Percentiles rank a stretch among this genome's conserved stretches.
phyloP scores from a whole-genome alignment of 2,113 vertebrate genomes.

The Heterotilapia buettikoferi region DNA sequence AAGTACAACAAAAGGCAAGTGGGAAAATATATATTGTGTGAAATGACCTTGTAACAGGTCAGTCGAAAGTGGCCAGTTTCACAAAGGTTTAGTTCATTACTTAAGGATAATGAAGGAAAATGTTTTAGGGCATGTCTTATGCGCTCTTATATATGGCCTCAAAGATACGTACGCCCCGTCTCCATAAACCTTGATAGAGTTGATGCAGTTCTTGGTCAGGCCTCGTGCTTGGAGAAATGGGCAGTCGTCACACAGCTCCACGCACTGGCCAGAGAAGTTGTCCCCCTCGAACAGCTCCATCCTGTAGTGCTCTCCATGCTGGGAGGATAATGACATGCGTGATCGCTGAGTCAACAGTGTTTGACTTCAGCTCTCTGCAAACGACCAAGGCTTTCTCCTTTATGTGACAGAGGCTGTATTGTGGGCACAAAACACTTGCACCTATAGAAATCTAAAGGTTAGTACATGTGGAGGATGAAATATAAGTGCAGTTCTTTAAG shows the following conservation, averaged over 20 bases:
- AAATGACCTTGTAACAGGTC: not conserved
- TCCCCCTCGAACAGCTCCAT: constrained; percentile 83
- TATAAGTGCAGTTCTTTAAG: not conserved
- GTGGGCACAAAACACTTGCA: not conserved
- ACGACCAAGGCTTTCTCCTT: not conserved
- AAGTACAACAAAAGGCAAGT: not conserved
- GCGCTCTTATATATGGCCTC: not conserved
- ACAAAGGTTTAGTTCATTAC: not conserved
- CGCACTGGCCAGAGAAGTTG: constrained; percentile 79
- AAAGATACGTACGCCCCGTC: constrained; percentile 81
- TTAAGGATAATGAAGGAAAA: not conserved
- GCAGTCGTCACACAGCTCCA: constrained; percentile 85
- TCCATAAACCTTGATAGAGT: constrained; percentile 83
- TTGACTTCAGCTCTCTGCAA: not conserved
- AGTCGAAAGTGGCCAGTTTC: not conserved
- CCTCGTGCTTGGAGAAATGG: constrained; percentile 83
- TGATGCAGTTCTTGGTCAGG: constrained; percentile 82
- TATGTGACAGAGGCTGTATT: not conserved
- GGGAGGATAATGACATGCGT: constrained; percentile 12
- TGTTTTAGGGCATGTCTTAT: not conserved
- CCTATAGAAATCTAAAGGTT: constrained; percentile 14
- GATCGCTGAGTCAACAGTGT: constrained; percentile 1
- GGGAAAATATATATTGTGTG: not conserved
- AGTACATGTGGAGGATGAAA: not conserved
- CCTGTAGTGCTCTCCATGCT: constrained; percentile 87